Evolutionary conservation across 2,888 invertebrate species (phyloP).

Genomic region (Caenorhabditis sinica): DNA sequence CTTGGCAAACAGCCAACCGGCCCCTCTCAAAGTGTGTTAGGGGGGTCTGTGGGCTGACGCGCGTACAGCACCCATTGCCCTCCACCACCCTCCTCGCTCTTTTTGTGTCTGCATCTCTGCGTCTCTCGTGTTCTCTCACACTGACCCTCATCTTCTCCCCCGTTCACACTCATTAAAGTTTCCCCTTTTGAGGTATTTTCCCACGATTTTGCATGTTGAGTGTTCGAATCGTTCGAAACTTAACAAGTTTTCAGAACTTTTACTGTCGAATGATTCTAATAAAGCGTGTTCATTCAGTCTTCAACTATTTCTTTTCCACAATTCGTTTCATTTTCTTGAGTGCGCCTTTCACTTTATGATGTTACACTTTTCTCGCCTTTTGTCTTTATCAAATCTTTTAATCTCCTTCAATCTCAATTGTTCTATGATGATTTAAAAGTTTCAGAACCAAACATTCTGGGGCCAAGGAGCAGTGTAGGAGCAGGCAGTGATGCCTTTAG

Average conservation of each 20-base stretch:
- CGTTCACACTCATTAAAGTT: conserved; percentile 61
- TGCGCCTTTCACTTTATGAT: conserved; percentile 33
- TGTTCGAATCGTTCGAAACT: background rate
- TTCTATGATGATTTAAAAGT: background rate
- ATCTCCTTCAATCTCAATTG: background rate
- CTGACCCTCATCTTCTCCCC: conserved; percentile 12
- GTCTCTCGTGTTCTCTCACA: conserved; percentile 28
- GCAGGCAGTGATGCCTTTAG: conserved; percentile 62
- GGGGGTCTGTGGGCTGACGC: conserved; percentile 21
- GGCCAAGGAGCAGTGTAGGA: background rate
- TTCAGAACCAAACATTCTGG: conserved; percentile 47
- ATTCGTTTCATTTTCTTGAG: conserved; percentile 6
- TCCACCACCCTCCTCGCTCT: conserved; percentile 33
- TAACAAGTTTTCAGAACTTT: background rate
- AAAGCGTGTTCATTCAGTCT: background rate
- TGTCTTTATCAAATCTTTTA: conserved; percentile 16
- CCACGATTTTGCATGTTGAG: conserved; percentile 24
- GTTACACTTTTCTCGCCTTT: conserved; percentile 61
- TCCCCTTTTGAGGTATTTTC: conserved; percentile 24
- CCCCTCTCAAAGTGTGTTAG: conserved; percentile 54
- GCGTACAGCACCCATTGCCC: conserved; percentile 25
- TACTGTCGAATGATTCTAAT: background rate
- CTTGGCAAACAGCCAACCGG: conserved; percentile 68
- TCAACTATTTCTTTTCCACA: background rate
- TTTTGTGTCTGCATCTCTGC: conserved; percentile 38